Evolutionary conservation across 2,113 vertebrate species (phyloP).

Genomic region (Perognathus longimembris): DNA sequence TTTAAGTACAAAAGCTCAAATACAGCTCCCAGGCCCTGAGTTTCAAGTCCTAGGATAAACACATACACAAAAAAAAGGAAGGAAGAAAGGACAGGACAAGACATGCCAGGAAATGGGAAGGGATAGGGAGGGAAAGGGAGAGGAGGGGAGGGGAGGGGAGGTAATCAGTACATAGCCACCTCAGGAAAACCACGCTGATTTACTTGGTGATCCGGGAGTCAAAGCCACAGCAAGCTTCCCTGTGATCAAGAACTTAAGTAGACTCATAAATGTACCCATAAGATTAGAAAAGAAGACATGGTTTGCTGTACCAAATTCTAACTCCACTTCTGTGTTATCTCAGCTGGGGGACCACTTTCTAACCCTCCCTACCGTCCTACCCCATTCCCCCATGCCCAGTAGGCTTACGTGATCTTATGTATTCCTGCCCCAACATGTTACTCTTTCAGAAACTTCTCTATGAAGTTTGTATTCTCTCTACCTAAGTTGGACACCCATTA

Average conservation of each 20-base stretch:
- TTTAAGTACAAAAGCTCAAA: too few relatives aligned
- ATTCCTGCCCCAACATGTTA: neutral
- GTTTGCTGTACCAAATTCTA: neutral
- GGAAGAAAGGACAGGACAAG: too few relatives aligned
- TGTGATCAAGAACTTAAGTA: neutral
- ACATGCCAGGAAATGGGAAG: neutral
- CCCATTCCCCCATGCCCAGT: accelerated
- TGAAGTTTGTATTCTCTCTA: neutral
- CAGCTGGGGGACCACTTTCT: neutral
- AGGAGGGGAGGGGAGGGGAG: too few relatives aligned
- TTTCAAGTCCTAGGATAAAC: too few relatives aligned
- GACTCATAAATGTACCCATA: neutral
- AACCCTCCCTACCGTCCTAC: neutral
- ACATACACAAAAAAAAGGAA: too few relatives aligned
- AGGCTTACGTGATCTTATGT: neutral
- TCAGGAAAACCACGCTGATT: neutral
- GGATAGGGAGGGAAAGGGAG: too few relatives aligned
- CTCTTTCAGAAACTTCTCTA: neutral
- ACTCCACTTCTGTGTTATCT: neutral
- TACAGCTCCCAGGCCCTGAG: too few relatives aligned
- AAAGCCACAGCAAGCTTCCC: neutral
- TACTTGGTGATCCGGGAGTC: neutral
- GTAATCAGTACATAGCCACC: neutral
- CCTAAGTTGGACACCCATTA: neutral
- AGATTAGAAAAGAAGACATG: neutral